Evolutionary conservation across 2,113 vertebrate genomes (phyloP), one percentile per base, ranked within the genome.

Genomic region (Boulengeromyrus knoepffleri): DNA sequence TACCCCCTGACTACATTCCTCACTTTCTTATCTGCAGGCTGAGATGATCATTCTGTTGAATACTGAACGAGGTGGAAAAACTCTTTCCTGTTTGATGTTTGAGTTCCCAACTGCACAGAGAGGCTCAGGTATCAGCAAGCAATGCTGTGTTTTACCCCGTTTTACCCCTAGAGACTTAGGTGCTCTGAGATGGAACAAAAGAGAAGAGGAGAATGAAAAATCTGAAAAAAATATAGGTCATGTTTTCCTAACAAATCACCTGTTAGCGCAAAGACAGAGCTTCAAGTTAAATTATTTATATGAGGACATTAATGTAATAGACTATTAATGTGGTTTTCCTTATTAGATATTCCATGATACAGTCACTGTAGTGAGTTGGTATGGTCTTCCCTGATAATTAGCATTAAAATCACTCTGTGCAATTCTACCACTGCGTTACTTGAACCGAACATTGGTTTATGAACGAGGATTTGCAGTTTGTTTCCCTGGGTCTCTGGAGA

Each of bases 31-130:
- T 77, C 90, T 88, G 90, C 58, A 88, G 87, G 70, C 88, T 56
- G 53, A 89, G 90, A 89, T 90, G 90, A 90, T 91, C 89, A 77
- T n/a, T 27, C 87, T 47, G 13, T 58, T 56, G 58, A 87, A 90
- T 90, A 90, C 70, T 74, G 85, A 83, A 45, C 50, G 89, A 87
- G 42, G 58, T 70, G 85, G 27, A 89, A 90, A 89, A 85, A 46
- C 36, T 2, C 42, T 8, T 15, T 58, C 88, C 39, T 90, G 52
- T 80, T 85, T 89, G 77, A 89, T 27, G 83, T 84, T 74, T 47
- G 88, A 89, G 88, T 84, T 88, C 49, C 70, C 9, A 84, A 87
- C 50, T 56, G 85, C 27, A 49, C 19, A 50, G n/a, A 86, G n/a
- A 86, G 84, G 24, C 24, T 86, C n/a, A 1, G 84, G 47, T 27